phyloP scores from a whole-genome alignment of 2,113 vertebrate genomes.

The Psittacula cyanocephala region DNA sequence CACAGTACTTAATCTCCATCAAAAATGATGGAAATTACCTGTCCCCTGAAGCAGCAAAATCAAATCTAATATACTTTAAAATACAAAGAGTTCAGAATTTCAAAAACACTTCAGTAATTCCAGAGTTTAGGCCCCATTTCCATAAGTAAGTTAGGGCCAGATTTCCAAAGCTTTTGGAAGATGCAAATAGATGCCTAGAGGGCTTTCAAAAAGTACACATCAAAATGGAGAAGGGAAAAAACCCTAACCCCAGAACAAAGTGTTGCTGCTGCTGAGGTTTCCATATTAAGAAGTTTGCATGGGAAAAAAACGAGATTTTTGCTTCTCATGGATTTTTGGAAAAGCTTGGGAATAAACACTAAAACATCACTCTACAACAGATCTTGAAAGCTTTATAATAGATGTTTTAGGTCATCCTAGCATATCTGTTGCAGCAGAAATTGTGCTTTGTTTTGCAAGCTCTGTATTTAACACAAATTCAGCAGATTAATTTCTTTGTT shows the following conservation, averaged over 20 bases:
- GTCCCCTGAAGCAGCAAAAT: slow-evolving; percentile 17
- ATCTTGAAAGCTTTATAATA: neutral
- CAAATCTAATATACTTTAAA: neutral
- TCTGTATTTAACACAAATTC: neutral
- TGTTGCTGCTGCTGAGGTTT: slow-evolving; percentile 28
- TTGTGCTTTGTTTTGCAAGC: neutral
- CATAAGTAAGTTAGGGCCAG: slow-evolving; percentile 22
- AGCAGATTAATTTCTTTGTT: neutral
- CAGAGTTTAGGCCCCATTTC: neutral
- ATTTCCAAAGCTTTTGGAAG: slow-evolving; percentile 30
- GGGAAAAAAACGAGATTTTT: neutral
- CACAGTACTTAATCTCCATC: neutral
- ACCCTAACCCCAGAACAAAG: neutral
- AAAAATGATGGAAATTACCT: neutral
- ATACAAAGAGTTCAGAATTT: slow-evolving; percentile 8
- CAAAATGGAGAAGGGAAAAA: neutral
- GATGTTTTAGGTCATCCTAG: neutral
- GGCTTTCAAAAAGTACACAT: slow-evolving; percentile 27
- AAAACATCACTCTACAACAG: neutral
- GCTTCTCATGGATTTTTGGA: neutral
- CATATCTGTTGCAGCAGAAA: neutral
- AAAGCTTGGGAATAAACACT: neutral
- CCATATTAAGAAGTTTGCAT: neutral
- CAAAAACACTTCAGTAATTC: neutral
- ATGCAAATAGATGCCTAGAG: slow-evolving; percentile 41